Evolutionary conservation across 2,113 vertebrate species (phyloP).

Genomic region (Halcyon senegalensis): DNA sequence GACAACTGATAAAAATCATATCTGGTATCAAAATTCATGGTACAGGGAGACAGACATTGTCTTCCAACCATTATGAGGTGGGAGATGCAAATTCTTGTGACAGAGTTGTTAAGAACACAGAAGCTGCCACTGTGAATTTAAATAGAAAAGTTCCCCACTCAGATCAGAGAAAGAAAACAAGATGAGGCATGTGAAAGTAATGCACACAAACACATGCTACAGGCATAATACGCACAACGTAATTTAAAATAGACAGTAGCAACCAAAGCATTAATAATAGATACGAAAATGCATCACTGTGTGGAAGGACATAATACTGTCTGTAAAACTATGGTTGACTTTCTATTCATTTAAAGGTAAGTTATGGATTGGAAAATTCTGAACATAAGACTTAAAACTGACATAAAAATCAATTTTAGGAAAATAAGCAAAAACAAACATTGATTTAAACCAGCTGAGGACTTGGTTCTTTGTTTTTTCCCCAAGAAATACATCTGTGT

Average conservation of each 20-base stretch:
- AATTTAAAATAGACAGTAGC: slow-evolving; percentile 17
- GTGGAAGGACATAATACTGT: background rate
- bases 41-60: background rate
- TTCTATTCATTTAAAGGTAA: background rate
- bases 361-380: background rate
- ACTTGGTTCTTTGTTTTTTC: background rate
- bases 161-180: slow-evolving; percentile 14
- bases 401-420: background rate
- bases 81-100: slow-evolving; percentile 21
- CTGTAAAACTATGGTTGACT: background rate
- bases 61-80: background rate
- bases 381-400: background rate
- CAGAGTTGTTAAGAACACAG: slow-evolving; percentile 1
- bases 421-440: background rate
- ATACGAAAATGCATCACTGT: background rate
- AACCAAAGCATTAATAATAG: slow-evolving; percentile 32
- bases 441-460: background rate
- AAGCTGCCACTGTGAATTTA: background rate
- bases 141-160: background rate
- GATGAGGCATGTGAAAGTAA: slow-evolving; percentile 21
- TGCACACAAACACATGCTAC: slow-evolving; percentile 6
- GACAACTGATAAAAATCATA: background rate
- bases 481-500: background rate
- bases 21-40: background rate
- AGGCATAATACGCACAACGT: background rate